Conservation (phyloP, 2,888 invertebrate species). For the Caenorhabditis auriculariae region DNA sequence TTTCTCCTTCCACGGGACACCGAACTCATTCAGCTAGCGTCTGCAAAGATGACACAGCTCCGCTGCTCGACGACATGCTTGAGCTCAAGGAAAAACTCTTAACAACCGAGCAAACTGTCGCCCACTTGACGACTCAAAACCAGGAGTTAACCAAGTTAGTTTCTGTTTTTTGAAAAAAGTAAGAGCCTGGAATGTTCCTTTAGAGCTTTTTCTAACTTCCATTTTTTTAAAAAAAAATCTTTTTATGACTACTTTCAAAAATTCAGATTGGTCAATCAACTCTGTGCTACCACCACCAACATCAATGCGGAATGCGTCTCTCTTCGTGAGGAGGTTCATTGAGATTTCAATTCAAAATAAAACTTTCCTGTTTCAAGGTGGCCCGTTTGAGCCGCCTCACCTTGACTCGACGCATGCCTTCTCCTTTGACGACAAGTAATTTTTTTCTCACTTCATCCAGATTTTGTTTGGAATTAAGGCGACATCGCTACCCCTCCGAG, state of each 20-base stretch:
- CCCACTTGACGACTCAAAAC: slow-evolving; percentile 12
- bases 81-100: slow-evolving; percentile 16
- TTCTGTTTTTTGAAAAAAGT: no score
- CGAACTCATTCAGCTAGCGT: slow-evolving; percentile 14
- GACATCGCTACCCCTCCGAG: no score
- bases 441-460: no score
- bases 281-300: slow-evolving; percentile 17
- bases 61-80: slow-evolving; percentile 20
- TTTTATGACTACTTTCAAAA: no score
- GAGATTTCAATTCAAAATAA: no score
- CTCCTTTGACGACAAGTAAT: slow-evolving; percentile 17
- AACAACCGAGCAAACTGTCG: slow-evolving; percentile 3
- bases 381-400: slow-evolving; percentile 12
- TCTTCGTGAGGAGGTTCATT: slow-evolving; percentile 17
- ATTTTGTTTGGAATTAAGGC: no score
- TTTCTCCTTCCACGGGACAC: slow-evolving; percentile 9
- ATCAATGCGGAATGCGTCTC: slow-evolving; percentile 19
- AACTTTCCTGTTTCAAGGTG: no score
- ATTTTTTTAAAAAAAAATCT: neutral
- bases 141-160: slow-evolving; percentile 22
- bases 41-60: slow-evolving; percentile 12
- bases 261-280: slow-evolving; percentile 18
- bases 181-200: neutral
- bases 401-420: slow-evolving; percentile 19
- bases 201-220: neutral